Base-by-base conservation (phyloP, 2,797 vertebrate genomes). In the Threskiornis aethiopicus region DNA sequence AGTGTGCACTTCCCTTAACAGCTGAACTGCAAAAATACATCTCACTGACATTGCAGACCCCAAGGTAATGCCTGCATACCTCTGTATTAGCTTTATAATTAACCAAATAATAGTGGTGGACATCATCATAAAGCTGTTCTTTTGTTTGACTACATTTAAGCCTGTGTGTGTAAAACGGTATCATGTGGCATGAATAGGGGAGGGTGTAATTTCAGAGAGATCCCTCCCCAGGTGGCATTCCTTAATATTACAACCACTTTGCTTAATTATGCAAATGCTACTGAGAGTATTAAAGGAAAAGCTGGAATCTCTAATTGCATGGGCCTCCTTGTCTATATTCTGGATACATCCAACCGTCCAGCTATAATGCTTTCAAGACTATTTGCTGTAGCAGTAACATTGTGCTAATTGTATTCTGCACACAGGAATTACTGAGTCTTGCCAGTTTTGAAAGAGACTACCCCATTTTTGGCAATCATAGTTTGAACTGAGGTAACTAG, bases 211-310 rank as follows among this genome's bases (percentile, higher is more conserved):
- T 95, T 85, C 67, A 83, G 71, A 66, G 64, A 72, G 19, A 70
- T 89, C 29, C 22, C 78, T 90, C 78, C 81, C 41, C 44, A 65
- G 77, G 77, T 84, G 37, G 26, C 46, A n/a, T 82, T 89, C 17
- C 66, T 96, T 86, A 61, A 89, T 94, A 95, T 58, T 76, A 13
- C 66, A 93, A 57, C 14, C 16, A 35, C 46, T 79, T 87, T 82
- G 70, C 42, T 82, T 94, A 90, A 92, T 94, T 92, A 82, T 84
- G 49, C 35, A 89, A 93, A 89, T 65, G 11, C 46, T 84, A 42
- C 51, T 14, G 81, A 92, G 86, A 84, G 9, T 75, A 90, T 89
- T 77, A 79, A 84, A 92, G 64, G 33, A 87, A 91, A 87, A 73
- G 12, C 46, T 62, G 91, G 46, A 54, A 25, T 61, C 22, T 67